Conservation (phyloP, 2,888 invertebrate species). For the Philereme transversata region DNA sequence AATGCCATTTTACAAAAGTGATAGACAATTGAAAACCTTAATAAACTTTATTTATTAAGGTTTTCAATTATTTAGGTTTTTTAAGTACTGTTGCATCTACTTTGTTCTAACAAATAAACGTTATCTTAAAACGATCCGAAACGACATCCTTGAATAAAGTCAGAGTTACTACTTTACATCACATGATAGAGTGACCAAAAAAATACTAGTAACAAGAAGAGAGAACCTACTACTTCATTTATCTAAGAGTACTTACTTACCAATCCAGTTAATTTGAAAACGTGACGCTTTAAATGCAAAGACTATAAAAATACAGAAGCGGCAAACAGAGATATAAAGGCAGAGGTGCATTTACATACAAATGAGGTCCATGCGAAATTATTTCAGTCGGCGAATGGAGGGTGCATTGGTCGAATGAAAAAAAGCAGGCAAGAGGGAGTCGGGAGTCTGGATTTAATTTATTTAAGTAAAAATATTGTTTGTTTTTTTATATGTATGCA, state of each 20-base stretch:
- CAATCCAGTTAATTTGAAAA: constrained; percentile 34
- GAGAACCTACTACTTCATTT: too few relatives aligned
- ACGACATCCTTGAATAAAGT: too few relatives aligned
- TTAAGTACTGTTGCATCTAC: too few relatives aligned
- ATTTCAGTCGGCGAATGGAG: constrained; percentile 53
- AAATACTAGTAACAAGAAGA: too few relatives aligned
- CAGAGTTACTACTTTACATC: too few relatives aligned
- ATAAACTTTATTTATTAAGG: too few relatives aligned
- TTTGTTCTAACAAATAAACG: too few relatives aligned
- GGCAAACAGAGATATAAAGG: constrained; percentile 74
- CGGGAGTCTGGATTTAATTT: constrained; percentile 20
- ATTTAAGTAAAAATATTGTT: constrained; percentile 9
- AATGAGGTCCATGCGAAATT: constrained; percentile 69
- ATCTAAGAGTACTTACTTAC: not conserved
- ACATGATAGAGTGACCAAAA: too few relatives aligned
- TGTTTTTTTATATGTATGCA: not conserved
- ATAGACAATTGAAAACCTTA: too few relatives aligned
- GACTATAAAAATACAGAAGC: constrained; percentile 63
- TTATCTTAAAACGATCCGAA: too few relatives aligned
- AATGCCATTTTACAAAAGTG: too few relatives aligned
- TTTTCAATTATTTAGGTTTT: too few relatives aligned
- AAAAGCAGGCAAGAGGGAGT: constrained; percentile 37
- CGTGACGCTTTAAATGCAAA: constrained; percentile 47
- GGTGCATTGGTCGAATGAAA: constrained; percentile 53
- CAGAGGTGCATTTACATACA: constrained; percentile 72